Evolutionary conservation across 2,113 vertebrate genomes (phyloP).

Genomic region (Raja brachyura): DNA sequence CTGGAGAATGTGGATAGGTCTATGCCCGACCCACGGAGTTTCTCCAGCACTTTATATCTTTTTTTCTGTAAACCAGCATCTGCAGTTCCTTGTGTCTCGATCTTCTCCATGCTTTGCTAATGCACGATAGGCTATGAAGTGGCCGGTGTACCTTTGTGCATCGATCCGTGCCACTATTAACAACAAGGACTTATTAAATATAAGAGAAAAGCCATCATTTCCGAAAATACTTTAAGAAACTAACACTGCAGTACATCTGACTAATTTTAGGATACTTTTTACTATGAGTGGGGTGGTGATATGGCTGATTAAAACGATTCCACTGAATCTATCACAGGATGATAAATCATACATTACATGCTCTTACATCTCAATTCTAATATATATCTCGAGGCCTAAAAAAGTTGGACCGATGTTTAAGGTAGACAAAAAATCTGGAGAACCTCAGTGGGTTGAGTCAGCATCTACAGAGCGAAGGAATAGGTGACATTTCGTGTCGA

Average conservation of each 20-base stretch:
- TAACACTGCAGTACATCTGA: background rate
- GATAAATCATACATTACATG: background rate
- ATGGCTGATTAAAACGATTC: background rate
- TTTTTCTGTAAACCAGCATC: too few relatives aligned
- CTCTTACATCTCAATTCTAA: background rate
- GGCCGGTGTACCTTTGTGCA: background rate
- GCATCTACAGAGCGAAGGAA: too few relatives aligned
- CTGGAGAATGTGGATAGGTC: too few relatives aligned
- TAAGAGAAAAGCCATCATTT: background rate
- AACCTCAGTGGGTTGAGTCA: too few relatives aligned
- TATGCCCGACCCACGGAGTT: too few relatives aligned
- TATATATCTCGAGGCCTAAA: background rate
- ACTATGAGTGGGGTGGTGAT: background rate
- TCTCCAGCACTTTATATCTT: too few relatives aligned
- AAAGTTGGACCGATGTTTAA: too few relatives aligned
- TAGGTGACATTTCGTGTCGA: too few relatives aligned
- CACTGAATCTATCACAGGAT: background rate
- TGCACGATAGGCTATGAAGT: background rate
- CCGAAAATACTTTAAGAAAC: background rate
- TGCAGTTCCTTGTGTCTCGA: too few relatives aligned
- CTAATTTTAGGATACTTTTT: conserved; percentile 11
- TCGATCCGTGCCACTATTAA: background rate
- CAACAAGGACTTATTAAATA: background rate
- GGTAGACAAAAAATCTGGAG: too few relatives aligned
- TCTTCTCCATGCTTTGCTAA: background rate